Percentiles rank a stretch among this genome's conserved stretches.
phyloP scores from a whole-genome alignment of 1,140 invertebrate species.

The Drosophila azteca region DNA sequence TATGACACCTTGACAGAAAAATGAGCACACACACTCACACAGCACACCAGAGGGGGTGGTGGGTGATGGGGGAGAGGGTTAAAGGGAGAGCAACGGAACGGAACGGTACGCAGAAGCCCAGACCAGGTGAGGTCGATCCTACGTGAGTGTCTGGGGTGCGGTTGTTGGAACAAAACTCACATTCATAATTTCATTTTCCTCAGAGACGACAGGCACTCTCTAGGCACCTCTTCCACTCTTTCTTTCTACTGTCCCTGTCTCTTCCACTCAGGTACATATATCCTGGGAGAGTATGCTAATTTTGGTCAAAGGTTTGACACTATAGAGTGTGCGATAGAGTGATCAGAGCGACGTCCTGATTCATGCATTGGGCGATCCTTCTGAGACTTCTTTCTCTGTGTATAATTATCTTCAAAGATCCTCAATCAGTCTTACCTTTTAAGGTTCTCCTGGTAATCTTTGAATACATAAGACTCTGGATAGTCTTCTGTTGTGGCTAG shows the following conservation, averaged over 20 bases:
- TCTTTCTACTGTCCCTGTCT: neutral
- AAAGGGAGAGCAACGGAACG: neutral
- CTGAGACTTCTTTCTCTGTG: no score
- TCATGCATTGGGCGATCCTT: no score
- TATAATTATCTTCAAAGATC: no score
- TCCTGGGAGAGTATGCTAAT: no score
- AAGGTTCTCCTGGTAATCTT: no score
- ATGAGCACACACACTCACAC: constrained; percentile 59
- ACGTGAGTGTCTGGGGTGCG: constrained; percentile 69
- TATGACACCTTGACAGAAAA: constrained; percentile 80
- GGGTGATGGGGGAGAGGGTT: constrained; percentile 8
- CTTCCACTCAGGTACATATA: neutral
- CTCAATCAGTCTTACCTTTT: no score
- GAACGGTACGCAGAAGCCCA: neutral
- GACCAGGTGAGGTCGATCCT: constrained; percentile 33
- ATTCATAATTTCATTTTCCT: constrained; percentile 81
- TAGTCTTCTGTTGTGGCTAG: no score
- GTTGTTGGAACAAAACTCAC: constrained; percentile 69
- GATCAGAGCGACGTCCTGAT: no score
- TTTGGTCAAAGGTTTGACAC: no score
- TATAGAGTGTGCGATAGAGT: no score
- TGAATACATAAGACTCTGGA: no score
- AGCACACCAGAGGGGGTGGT: neutral
- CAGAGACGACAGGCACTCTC: constrained; percentile 41
- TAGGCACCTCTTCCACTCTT: constrained; percentile 1